These are phyloP conservation scores for Phrixothrix hirtus DNA, from an alignment of 2,888 invertebrate genomes.

Conservation along the genomic window DNA sequence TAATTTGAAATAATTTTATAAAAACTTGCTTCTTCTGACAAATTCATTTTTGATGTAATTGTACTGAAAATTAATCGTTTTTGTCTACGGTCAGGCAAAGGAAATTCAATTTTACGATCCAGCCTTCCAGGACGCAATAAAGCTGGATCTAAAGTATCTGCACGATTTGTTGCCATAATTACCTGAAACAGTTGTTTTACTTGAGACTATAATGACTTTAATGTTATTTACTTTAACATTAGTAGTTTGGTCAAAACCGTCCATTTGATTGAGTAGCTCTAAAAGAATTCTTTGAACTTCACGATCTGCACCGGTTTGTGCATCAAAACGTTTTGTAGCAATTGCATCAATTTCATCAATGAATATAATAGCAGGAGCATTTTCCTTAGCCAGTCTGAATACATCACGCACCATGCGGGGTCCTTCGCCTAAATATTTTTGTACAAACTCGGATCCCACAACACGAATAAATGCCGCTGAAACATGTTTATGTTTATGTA, in stretches of 20 bases:
- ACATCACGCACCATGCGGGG: constrained; percentile 99
- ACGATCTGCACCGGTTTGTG: constrained; percentile 97
- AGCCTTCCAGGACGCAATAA: constrained; percentile 91
- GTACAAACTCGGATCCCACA: constrained; percentile 99
- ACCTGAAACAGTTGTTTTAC: constrained; percentile 51
- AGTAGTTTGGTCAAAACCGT: constrained; percentile 99
- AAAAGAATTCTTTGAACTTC: constrained; percentile 97
- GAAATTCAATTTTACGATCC: constrained; percentile 98
- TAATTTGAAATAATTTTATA: background rate
- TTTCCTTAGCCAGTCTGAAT: constrained; percentile 97
- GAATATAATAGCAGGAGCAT: constrained; percentile 98
- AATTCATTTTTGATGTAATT: constrained; percentile 95
- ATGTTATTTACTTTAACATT: constrained; percentile 97
- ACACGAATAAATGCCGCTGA: constrained; percentile 97
- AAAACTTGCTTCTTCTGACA: constrained; percentile 79
- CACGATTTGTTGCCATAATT: constrained; percentile 96
- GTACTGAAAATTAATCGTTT: constrained; percentile 98
- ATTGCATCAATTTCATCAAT: constrained; percentile 99
- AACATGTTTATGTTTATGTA: too few species aligned
- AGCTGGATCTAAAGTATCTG: constrained; percentile 98
- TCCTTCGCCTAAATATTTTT: constrained; percentile 98
- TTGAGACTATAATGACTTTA: too few species aligned
- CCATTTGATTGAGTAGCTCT: constrained; percentile 98
- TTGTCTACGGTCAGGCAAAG: constrained; percentile 87
- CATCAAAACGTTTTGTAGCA: constrained; percentile 97